These are phyloP conservation scores for Odontamblyopus rebecca DNA, from an alignment of 2,797 vertebrate genomes.

Conservation along the genomic window DNA sequence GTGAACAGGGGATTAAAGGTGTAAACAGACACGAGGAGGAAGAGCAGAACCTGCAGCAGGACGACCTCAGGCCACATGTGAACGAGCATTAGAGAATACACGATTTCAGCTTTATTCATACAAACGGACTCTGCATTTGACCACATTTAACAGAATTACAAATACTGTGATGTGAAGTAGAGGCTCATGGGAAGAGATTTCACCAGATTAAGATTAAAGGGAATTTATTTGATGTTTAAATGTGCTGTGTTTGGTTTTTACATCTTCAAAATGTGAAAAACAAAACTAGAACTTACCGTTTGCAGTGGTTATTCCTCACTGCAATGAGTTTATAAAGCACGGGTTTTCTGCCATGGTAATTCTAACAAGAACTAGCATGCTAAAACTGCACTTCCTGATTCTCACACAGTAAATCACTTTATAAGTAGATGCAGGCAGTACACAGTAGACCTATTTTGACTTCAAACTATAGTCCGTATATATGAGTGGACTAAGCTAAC, in stretches of 20 bases:
- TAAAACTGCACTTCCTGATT: no score
- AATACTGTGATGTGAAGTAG: neutral
- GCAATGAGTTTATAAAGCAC: no score
- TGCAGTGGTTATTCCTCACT: neutral
- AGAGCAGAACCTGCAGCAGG: conserved; percentile 16
- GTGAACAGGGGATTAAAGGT: conserved; percentile 1
- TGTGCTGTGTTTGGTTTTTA: no score
- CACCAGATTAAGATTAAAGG: neutral
- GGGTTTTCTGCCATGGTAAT: no score
- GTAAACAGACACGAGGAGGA: conserved; percentile 22
- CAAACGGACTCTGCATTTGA: neutral
- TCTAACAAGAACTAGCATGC: no score
- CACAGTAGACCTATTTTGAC: no score
- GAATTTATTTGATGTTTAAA: neutral
- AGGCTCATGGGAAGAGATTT: neutral
- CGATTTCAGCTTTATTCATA: conserved; percentile 17
- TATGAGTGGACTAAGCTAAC: no score
- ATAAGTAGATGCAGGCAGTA: no score
- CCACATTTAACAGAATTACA: conserved; percentile 7
- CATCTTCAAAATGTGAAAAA: neutral
- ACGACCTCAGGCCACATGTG: conserved; percentile 37
- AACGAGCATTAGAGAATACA: conserved; percentile 49
- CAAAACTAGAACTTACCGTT: neutral
- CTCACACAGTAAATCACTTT: no score
- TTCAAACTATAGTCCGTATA: no score